Percentiles rank a stretch among this genome's conserved stretches.
phyloP scores from a whole-genome alignment of 2,797 vertebrate species.

The Selene dorsalis region DNA sequence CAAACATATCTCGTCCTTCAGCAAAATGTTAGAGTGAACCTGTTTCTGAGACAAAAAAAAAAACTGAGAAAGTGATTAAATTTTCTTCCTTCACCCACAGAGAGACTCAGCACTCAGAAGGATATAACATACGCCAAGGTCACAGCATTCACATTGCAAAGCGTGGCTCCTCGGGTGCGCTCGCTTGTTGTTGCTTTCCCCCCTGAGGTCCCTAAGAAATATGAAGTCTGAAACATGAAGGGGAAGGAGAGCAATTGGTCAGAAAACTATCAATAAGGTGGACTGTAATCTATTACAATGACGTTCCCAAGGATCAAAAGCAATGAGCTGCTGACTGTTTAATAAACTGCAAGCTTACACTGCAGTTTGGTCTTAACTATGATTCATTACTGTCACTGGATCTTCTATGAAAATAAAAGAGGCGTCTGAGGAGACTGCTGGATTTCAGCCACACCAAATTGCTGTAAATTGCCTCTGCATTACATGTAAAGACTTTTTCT shows the following conservation, averaged over 20 bases:
- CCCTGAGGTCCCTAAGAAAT: slow-evolving; percentile 35
- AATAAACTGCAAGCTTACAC: slow-evolving; percentile 83
- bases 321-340: slow-evolving; percentile 84
- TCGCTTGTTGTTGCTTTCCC: slow-evolving; percentile 54
- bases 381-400: slow-evolving; percentile 86
- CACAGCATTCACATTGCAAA: slow-evolving; percentile 62
- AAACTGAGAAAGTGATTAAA: slow-evolving; percentile 74
- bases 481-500: slow-evolving; percentile 72
- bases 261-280: slow-evolving; percentile 53
- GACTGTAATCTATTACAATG: slow-evolving; percentile 79
- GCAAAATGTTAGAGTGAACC: slow-evolving; percentile 69
- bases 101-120: slow-evolving; percentile 61
- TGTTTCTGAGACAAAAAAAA: slow-evolving; percentile 61
- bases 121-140: slow-evolving; percentile 73
- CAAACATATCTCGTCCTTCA: slow-evolving; percentile 74
- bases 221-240: slow-evolving; percentile 36
- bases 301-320: slow-evolving; percentile 78
- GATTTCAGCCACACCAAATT: slow-evolving; percentile 77
- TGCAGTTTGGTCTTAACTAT: slow-evolving; percentile 83
- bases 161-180: slow-evolving; percentile 39
- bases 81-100: slow-evolving; percentile 76
- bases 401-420: slow-evolving; percentile 85
- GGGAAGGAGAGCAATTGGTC: slow-evolving; percentile 41
- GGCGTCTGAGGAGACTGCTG: slow-evolving; percentile 75
- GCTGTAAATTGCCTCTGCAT: slow-evolving; percentile 80